Base-by-base conservation (phyloP, 1,140 invertebrate species). In the Dufourea novaeangliae region DNA sequence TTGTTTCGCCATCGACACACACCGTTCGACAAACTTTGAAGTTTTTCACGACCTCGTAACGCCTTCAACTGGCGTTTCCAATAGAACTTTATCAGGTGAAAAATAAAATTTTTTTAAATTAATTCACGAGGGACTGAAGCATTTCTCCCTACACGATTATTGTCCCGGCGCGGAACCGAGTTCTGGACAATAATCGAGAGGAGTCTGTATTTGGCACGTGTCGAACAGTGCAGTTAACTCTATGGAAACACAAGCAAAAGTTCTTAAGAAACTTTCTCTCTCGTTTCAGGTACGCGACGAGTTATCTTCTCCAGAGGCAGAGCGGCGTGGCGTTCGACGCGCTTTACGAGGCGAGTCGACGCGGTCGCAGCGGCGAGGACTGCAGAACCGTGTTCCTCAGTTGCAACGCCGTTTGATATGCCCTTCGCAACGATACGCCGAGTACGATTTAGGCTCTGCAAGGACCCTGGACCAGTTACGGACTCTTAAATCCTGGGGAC, bases 351-450 rank as follows among this genome's bases (percentile, higher is more conserved):
- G 97, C 97, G 0, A 96, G 96, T 22, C 94, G 96, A 91, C 93
- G 95, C 77, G 97, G 97, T 29, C 94, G 97, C 87, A 95, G 95
- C 44, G 97, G 97, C 25, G 95, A 97, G 72, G 96, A 97, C 88
- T 98, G 97, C 87, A 94, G 95, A 86, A 95, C 95, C 87, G 92
- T 97, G 61, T 97, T 96, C 92, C 93, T 97, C 74, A 94, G 97
- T 87, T 98, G 97, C 91, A 97, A 97, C 91, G 96, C 97, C 93
- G 95, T 97, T 91, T 97, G 95, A 94, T 85, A 25, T n/a, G 22
- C n/a, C 1, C 27, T 10, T 2, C 22, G 2, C 32, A 8, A n/a
- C 25, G 22, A 76, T 67, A 41, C 56, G 4, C 79, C 66, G 37
- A 74, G 61, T 63, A 37, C 72, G 70, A 54, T 70, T 79, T 72